phyloP scores from a whole-genome alignment of 2,888 invertebrate genomes.

The Camptogramma bilineatum region DNA sequence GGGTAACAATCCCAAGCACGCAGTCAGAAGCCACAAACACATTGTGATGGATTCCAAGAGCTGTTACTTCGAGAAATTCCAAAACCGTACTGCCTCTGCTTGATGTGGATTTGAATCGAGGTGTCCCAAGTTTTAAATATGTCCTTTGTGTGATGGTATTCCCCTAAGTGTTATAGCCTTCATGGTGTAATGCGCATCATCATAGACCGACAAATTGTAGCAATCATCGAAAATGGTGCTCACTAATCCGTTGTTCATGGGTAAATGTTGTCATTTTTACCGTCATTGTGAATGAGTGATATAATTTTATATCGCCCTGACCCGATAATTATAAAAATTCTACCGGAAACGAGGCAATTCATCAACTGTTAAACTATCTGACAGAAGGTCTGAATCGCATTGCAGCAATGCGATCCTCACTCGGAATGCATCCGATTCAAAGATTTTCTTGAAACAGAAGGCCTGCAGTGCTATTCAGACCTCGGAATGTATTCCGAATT shows the following conservation, averaged over 20 bases:
- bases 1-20: slow-evolving; percentile 77
- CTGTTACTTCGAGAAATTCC: slow-evolving; percentile 28
- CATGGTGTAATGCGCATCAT: slow-evolving; percentile 78
- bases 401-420: too few species aligned
- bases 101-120: slow-evolving; percentile 43
- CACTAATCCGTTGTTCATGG: slow-evolving; percentile 65
- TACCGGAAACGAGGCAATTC: slow-evolving; percentile 29
- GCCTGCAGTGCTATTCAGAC: too few species aligned
- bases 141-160: slow-evolving; percentile 77
- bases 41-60: slow-evolving; percentile 54
- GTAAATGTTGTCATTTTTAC: slow-evolving; percentile 61
- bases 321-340: slow-evolving; percentile 42
- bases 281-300: slow-evolving; percentile 50
- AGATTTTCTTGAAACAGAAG: too few species aligned
- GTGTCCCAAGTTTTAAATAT: slow-evolving; percentile 72
- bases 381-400: slow-evolving; percentile 5
- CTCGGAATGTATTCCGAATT: too few species aligned
- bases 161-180: slow-evolving; percentile 80
- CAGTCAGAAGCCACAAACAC: slow-evolving; percentile 82
- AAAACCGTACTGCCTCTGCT: slow-evolving; percentile 27
- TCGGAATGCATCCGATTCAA: too few species aligned
- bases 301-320: slow-evolving; percentile 51
- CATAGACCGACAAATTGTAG: slow-evolving; percentile 77
- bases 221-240: slow-evolving; percentile 77
- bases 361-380: slow-evolving; percentile 6